These are phyloP conservation scores for Nylanderia fulva DNA, from an alignment of 1,140 invertebrate genomes.

Conservation along the genomic window DNA sequence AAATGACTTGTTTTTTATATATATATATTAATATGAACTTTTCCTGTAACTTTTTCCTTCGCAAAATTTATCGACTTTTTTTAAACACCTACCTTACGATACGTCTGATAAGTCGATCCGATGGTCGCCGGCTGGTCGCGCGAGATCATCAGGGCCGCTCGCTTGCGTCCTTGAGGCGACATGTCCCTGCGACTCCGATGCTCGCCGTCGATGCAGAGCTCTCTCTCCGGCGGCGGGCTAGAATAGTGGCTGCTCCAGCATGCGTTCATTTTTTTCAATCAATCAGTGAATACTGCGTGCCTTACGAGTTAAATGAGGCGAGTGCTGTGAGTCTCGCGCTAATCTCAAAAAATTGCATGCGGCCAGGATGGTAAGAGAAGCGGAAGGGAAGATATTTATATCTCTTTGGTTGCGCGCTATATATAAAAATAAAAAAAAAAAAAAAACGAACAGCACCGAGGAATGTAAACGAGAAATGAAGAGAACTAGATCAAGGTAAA, in stretches of 20 bases:
- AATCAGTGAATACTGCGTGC: conserved; percentile 71
- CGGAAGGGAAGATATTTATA: neutral
- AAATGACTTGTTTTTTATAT: no score
- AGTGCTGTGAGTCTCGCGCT: conserved; percentile 77
- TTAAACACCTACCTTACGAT: conserved; percentile 85
- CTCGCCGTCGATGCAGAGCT: conserved; percentile 85
- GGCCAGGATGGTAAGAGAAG: conserved; percentile 65
- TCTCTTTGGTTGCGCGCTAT: conserved; percentile 1
- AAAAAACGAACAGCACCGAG: conserved; percentile 10
- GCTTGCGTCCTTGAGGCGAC: conserved; percentile 91
- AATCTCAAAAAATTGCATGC: conserved; percentile 70
- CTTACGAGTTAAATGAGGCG: conserved; percentile 74
- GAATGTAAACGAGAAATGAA: no score
- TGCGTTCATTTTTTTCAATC: conserved; percentile 78
- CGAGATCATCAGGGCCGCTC: conserved; percentile 88
- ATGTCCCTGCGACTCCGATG: conserved; percentile 90
- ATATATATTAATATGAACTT: no score
- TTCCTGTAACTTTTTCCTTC: neutral
- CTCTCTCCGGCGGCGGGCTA: conserved; percentile 89
- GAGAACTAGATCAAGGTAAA: neutral
- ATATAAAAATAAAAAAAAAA: conserved; percentile 18
- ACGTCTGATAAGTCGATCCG: conserved; percentile 82
- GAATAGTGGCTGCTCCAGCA: conserved; percentile 85
- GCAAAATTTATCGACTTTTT: neutral
- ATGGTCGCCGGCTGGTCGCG: conserved; percentile 85